Evolutionary conservation across 1,140 invertebrate genomes (phyloP).

Genomic region (Eriocheir sinensis): DNA sequence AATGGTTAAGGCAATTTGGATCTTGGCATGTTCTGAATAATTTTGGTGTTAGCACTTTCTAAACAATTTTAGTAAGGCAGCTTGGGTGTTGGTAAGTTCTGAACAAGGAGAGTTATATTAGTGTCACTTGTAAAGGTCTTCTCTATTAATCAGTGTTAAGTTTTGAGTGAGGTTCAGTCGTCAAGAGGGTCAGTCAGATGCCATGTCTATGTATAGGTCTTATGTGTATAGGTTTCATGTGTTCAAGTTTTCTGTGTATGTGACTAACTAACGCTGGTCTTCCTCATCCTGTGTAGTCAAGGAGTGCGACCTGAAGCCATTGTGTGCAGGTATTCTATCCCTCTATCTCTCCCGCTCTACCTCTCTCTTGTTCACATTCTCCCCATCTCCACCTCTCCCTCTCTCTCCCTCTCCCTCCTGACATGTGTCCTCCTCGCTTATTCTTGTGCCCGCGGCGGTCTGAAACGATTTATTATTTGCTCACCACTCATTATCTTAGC

Average conservation of each 20-base stretch:
- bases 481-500: too few species aligned
- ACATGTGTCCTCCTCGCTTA: too few species aligned
- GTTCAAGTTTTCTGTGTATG: background rate
- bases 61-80: too few species aligned
- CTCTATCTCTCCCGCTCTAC: background rate
- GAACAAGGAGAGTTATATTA: too few species aligned
- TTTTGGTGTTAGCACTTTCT: too few species aligned
- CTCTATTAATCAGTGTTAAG: too few species aligned
- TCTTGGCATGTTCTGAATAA: too few species aligned
- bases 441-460: background rate
- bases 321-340: conserved; percentile 71
- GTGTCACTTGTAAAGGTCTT: too few species aligned
- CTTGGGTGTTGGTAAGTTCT: too few species aligned
- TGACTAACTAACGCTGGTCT: conserved; percentile 45
- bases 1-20: too few species aligned
- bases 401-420: conserved; percentile 33
- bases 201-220: background rate
- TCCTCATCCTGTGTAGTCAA: conserved; percentile 37
- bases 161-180: too few species aligned
- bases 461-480: background rate
- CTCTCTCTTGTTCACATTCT: background rate
- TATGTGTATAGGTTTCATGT: background rate
- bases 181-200: too few species aligned
- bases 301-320: conserved; percentile 72
- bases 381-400: background rate